phyloP scores from a whole-genome alignment of 2,797 vertebrate genomes.

The Pristis pectinata region DNA sequence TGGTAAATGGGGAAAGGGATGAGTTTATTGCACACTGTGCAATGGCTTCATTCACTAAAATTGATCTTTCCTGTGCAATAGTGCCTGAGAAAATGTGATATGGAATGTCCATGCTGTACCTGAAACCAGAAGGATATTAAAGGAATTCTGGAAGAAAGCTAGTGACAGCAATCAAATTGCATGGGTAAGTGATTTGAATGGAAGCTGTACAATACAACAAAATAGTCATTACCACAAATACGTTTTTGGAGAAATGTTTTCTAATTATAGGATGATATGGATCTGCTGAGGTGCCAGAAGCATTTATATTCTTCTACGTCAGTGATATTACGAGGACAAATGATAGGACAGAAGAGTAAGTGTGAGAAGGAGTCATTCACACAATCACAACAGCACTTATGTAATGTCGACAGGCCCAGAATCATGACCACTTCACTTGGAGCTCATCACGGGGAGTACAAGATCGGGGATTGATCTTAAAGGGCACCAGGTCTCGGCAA shows the following conservation, averaged over 20 bases:
- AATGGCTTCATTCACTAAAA: conserved; percentile 25
- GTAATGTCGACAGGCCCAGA: neutral
- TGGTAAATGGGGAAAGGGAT: conserved; percentile 15
- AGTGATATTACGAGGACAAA: neutral
- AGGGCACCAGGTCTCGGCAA: neutral
- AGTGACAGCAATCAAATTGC: neutral
- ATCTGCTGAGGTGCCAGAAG: neutral
- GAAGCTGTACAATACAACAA: neutral
- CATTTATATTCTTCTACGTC: neutral
- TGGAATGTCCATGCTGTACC: neutral
- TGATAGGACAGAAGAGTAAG: neutral
- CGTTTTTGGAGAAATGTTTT: neutral
- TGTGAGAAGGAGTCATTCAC: neutral
- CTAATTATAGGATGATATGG: neutral
- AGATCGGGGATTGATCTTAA: neutral
- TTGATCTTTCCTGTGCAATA: neutral
- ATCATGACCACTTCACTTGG: neutral
- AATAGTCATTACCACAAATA: neutral
- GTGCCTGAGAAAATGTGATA: conserved; percentile 6
- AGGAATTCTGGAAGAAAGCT: neutral
- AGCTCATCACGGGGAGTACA: neutral
- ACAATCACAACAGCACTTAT: neutral
- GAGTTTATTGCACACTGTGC: neutral
- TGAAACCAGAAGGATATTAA: neutral
- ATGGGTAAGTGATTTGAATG: neutral